Conservation (phyloP, 2,797 vertebrate species). For the Sitta carolinensis region DNA sequence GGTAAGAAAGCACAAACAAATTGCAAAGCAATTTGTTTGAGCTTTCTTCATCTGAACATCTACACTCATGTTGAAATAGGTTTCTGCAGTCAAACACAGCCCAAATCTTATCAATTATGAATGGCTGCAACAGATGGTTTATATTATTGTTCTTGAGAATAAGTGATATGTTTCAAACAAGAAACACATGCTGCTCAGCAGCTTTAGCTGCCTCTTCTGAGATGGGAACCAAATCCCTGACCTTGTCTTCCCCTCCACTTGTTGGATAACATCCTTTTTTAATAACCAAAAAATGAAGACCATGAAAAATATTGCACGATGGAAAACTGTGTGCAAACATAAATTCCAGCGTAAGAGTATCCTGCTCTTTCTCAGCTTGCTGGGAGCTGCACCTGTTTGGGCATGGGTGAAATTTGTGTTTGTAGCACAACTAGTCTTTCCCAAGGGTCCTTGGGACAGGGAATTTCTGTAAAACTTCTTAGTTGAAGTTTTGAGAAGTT, state of each 20-base stretch:
- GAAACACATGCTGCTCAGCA: conserved; percentile 52
- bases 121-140: conserved; percentile 47
- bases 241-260: conserved; percentile 27
- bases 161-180: conserved; percentile 43
- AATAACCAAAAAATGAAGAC: conserved; percentile 25
- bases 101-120: conserved; percentile 53
- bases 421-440: not conserved
- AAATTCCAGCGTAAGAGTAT: not conserved
- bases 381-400: conserved; percentile 30
- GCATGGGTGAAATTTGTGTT: not conserved
- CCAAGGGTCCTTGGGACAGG: not conserved
- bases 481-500: not conserved
- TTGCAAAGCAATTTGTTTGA: not conserved
- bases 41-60: not conserved
- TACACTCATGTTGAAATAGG: not conserved
- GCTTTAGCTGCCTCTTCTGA: conserved; percentile 45
- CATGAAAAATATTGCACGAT: not conserved
- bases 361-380: not conserved
- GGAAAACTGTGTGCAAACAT: not conserved
- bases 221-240: conserved; percentile 27
- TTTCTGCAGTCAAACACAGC: conserved; percentile 40
- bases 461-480: not conserved
- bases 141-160: conserved; percentile 54
- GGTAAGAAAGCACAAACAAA: not conserved
- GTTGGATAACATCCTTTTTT: conserved; percentile 49